A percentile compares a stretch with the other conserved stretches of the same genome.
Conservation (phyloP, 2,113 vertebrate species). For the Amazona vittata region DNA sequence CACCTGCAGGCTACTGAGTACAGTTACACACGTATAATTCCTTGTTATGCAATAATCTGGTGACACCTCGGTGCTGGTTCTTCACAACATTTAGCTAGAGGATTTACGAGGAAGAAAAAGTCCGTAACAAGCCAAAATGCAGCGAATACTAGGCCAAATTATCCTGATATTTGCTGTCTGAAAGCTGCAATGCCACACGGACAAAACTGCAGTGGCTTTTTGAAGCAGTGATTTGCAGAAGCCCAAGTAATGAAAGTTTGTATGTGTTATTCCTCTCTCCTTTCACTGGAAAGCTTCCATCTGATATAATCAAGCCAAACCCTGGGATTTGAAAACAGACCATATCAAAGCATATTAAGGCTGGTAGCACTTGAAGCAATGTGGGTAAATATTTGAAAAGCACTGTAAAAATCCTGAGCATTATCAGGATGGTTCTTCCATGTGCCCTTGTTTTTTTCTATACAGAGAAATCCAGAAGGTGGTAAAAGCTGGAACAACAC, state of each 20-base stretch:
- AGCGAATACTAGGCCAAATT: neutral
- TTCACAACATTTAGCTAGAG: neutral
- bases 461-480: neutral
- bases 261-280: neutral
- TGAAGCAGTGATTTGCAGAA: neutral
- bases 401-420: neutral
- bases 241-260: neutral
- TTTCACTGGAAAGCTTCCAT: neutral
- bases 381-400: neutral
- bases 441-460: neutral
- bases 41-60: neutral
- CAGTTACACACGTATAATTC: neutral
- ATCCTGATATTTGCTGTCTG: neutral
- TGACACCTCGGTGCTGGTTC: neutral
- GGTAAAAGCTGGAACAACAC: neutral
- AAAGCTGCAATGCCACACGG: neutral
- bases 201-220: neutral
- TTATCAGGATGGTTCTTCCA: neutral
- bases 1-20: neutral
- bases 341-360: neutral
- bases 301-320: neutral
- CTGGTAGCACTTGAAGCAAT: neutral
- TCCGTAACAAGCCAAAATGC: neutral
- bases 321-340: neutral
- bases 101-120: neutral